Percentiles rank a stretch among this genome's conserved stretches.
Conservation (phyloP, 2,797 vertebrate species). For the Dermochelys coriacea region DNA sequence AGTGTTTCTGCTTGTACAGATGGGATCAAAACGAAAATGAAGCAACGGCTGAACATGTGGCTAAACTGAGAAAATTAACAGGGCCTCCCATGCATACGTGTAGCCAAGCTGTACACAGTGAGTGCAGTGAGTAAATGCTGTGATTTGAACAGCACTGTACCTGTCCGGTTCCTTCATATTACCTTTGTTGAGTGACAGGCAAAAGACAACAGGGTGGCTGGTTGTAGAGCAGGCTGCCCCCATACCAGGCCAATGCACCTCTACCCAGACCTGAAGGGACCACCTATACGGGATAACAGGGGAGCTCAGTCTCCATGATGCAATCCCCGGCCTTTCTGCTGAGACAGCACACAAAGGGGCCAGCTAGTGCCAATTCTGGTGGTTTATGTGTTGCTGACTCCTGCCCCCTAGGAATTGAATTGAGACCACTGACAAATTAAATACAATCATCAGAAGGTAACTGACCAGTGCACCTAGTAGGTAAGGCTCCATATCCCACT, state of each 20-base stretch:
- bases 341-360: background rate
- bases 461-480: background rate
- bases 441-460: background rate
- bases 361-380: background rate
- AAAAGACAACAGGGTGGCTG: background rate
- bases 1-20: background rate
- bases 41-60: background rate
- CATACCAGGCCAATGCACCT: background rate
- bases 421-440: background rate
- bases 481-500: background rate
- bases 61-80: background rate
- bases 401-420: background rate
- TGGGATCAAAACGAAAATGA: background rate
- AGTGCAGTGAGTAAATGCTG: background rate
- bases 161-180: background rate
- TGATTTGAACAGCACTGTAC: background rate
- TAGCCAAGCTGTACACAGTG: background rate
- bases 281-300: background rate
- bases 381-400: background rate
- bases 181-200: background rate
- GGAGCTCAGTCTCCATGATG: background rate
- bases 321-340: background rate
- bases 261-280: background rate
- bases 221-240: background rate
- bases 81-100: background rate